Base-by-base conservation (phyloP, 2,888 invertebrate genomes). In the Cataglyphis albicans region DNA sequence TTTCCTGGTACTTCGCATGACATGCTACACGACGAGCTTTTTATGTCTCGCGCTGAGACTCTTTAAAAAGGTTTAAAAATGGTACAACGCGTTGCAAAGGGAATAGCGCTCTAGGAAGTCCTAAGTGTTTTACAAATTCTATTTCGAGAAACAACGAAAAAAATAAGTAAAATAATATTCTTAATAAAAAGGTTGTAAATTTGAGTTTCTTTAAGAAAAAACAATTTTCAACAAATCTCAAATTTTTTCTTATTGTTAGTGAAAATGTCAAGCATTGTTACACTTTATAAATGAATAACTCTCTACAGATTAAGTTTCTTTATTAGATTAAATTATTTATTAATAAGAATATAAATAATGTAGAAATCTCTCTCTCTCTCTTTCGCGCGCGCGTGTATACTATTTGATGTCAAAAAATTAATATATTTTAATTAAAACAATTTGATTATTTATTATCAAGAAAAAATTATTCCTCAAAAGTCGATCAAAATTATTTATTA, bases 1-100 rank as follows among this genome's bases (percentile, higher is more conserved):
- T 83, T 89, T 89, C 89, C 88, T 90, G 86, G 83, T 87, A 72
- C 68, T 78, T 55, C 59, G 41, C 38, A 38, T 68, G 67, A 78
- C 32, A 61, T 59, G 78, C 64, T 65, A 76, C 38, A 61, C 82
- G 68, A 74, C 82, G 57, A 67, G 75, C 78, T 88, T 86, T 85
- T 84, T 87, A 84, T 64, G 74, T 82, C 82, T 64, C 81, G 9
- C 61, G 65, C 65, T 29, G 52, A 67, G 59, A 57, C 21, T 29
- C 32, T 25, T 41, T 48, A 18, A 64, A 48, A n/a, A 41, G 38
- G 57, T 18, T 73, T 67, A 78, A 84, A 76, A 61, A 15, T 25
- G 64, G 59, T 72, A 73, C 75, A 63, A 29, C 48, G 61, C 61
- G 75, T 52, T 78, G 70, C 70, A 63, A 75, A 75, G 82, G 55